Conservation (phyloP, 2,888 invertebrate genomes). For the Anticlea derivata region DNA sequence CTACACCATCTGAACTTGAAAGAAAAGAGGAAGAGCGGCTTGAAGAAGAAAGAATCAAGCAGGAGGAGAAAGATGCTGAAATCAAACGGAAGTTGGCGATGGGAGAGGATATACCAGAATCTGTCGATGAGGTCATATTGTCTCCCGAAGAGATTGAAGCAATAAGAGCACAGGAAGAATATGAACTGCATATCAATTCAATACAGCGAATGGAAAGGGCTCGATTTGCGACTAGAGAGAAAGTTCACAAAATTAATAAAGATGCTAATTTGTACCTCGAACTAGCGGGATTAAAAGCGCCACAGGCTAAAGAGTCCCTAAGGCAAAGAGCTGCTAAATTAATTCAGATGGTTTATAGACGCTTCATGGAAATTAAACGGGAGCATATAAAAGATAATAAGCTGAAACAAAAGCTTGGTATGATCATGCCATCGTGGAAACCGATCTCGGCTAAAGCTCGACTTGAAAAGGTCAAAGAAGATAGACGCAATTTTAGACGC, state of each 20-base stretch:
- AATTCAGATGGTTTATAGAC: slow-evolving; percentile 66
- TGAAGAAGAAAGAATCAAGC: slow-evolving; percentile 53
- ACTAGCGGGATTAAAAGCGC: slow-evolving; percentile 66
- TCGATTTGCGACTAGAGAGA: slow-evolving; percentile 45
- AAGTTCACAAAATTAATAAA: slow-evolving; percentile 55
- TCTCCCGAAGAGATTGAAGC: slow-evolving; percentile 59
- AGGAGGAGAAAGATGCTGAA: slow-evolving; percentile 60
- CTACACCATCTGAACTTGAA: slow-evolving; percentile 64
- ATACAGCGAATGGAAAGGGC: slow-evolving; percentile 76
- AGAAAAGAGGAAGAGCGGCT: slow-evolving; percentile 54
- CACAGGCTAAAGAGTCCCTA: slow-evolving; percentile 49
- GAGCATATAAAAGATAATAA: slow-evolving; percentile 62
- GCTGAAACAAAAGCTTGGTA: slow-evolving; percentile 78
- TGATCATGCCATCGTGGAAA: slow-evolving; percentile 80
- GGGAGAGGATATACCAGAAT: slow-evolving; percentile 53
- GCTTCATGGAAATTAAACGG: slow-evolving; percentile 68
- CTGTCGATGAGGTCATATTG: slow-evolving; percentile 45
- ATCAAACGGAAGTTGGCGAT: slow-evolving; percentile 54
- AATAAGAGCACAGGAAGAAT: slow-evolving; percentile 53
- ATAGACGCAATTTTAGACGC: slow-evolving; percentile 71
- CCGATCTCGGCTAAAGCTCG: slow-evolving; percentile 72
- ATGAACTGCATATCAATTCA: slow-evolving; percentile 51
- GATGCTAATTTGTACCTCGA: slow-evolving; percentile 66
- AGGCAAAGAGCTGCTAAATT: slow-evolving; percentile 53
- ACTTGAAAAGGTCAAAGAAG: slow-evolving; percentile 72